A percentile compares a stretch with the other conserved stretches of the same genome.
These are phyloP conservation scores for Synergus umbraculus DNA, from an alignment of 2,888 invertebrate genomes.

Conservation along the genomic window DNA sequence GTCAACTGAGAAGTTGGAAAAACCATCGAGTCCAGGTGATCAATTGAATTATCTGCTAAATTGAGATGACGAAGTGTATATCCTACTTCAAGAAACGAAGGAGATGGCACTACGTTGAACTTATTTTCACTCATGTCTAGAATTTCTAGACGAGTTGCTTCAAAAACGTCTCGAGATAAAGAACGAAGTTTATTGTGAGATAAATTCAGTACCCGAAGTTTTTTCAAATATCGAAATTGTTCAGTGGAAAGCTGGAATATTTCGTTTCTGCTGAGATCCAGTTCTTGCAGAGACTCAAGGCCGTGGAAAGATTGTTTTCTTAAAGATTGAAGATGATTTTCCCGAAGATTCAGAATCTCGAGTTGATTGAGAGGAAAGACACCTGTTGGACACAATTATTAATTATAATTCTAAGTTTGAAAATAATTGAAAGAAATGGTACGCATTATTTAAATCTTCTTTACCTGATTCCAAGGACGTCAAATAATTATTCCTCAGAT, in stretches of 20 bases:
- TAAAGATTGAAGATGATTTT: conserved; percentile 86
- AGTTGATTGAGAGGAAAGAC: conserved; percentile 83
- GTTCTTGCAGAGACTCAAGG: conserved; percentile 85
- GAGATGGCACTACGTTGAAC: conserved; percentile 88
- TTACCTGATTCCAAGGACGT: conserved; percentile 87
- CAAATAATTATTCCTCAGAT: conserved; percentile 89
- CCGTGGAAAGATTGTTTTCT: conserved; percentile 88
- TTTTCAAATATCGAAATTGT: conserved; percentile 88
- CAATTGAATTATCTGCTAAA: conserved; percentile 88
- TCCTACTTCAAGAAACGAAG: conserved; percentile 88
- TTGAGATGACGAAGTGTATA: conserved; percentile 88
- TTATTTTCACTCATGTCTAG: conserved; percentile 89
- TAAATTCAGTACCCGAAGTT: conserved; percentile 86
- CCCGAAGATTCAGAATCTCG: conserved; percentile 86
- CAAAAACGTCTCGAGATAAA: conserved; percentile 87
- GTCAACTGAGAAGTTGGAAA: conserved; percentile 90
- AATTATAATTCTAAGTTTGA: no score
- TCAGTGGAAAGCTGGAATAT: conserved; percentile 88
- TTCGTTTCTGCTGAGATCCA: conserved; percentile 88
- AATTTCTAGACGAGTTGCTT: conserved; percentile 88
- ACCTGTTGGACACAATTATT: conserved; percentile 76
- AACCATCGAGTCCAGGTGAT: conserved; percentile 92
- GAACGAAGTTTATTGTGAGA: conserved; percentile 86
- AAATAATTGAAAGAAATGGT: background rate
- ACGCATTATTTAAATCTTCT: conserved; percentile 1